A percentile compares a stretch with the other conserved stretches of the same genome.
Evolutionary conservation across 2,888 invertebrate species (phyloP).

Genomic region (Myopa tessellatipennis): DNA sequence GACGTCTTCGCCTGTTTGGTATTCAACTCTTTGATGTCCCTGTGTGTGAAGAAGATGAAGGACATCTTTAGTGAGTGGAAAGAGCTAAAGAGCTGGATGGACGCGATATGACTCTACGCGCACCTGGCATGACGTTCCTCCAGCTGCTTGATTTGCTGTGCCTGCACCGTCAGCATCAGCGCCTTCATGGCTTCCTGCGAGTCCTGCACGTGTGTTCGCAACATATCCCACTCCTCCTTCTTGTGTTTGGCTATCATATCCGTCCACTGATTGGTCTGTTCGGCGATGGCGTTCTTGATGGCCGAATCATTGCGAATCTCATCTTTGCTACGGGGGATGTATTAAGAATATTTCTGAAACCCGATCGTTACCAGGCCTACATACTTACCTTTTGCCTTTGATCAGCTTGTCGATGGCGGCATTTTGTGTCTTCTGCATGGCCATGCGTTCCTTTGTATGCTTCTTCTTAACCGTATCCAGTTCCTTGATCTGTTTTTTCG

Average conservation of each 20-base stretch:
- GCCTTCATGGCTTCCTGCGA: constrained; percentile 78
- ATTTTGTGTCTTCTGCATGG: constrained; percentile 92
- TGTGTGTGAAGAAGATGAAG: constrained; percentile 58
- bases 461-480: constrained; percentile 90
- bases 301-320: constrained; percentile 82
- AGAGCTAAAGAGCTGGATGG: not conserved
- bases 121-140: constrained; percentile 84
- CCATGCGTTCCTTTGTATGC: constrained; percentile 90
- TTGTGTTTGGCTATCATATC: constrained; percentile 87
- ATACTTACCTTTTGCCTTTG: constrained; percentile 89
- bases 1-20: constrained; percentile 94
- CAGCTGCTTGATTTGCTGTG: constrained; percentile 87
- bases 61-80: constrained; percentile 17
- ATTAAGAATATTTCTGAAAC: not conserved
- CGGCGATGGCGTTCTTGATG: constrained; percentile 85
- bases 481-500: constrained; percentile 96
- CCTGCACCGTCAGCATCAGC: constrained; percentile 86
- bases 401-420: constrained; percentile 91
- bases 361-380: not conserved
- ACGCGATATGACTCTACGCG: not conserved
- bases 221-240: constrained; percentile 84
- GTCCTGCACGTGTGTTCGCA: constrained; percentile 86
- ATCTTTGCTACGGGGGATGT: constrained; percentile 74
- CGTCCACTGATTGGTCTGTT: constrained; percentile 96
- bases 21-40: constrained; percentile 96